phyloP scores from a whole-genome alignment of 2,113 vertebrate genomes.

The Hypocryptadius cinnamomeus region DNA sequence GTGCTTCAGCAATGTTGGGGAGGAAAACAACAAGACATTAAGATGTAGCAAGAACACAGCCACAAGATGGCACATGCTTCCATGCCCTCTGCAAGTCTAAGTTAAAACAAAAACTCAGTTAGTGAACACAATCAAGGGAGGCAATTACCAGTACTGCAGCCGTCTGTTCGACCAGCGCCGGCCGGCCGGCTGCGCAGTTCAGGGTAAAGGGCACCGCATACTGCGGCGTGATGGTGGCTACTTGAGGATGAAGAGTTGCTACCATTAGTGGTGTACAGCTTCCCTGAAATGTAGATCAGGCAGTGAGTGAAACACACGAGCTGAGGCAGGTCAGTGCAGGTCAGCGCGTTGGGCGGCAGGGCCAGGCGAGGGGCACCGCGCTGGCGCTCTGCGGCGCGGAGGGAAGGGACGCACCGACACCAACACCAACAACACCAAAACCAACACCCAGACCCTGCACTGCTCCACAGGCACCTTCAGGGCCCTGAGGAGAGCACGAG shows the following conservation, averaged over 20 bases:
- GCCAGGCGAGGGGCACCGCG: conserved; percentile 48
- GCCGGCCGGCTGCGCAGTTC: conserved; percentile 92
- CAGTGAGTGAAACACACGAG: conserved; percentile 79
- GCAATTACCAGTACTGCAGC: conserved; percentile 99
- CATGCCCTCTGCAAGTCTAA: conserved; percentile 78
- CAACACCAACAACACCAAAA: background rate
- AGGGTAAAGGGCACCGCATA: conserved; percentile 95
- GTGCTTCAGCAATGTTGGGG: conserved; percentile 70
- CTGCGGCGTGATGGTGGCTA: conserved; percentile 95
- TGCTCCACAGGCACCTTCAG: background rate
- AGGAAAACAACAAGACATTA: conserved; percentile 72
- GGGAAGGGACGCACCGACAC: background rate
- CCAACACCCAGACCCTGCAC: background rate
- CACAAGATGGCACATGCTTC: conserved; percentile 81
- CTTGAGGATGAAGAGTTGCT: conserved; percentile 97
- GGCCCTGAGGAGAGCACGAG: background rate
- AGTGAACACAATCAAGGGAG: conserved; percentile 79
- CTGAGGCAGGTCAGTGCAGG: conserved; percentile 60
- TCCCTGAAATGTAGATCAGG: conserved; percentile 90
- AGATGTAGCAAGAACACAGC: conserved; percentile 79
- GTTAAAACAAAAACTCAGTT: conserved; percentile 75
- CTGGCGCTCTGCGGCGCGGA: background rate
- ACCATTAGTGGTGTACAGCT: conserved; percentile 99
- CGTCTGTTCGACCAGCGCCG: conserved; percentile 97
- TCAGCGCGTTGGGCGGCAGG: background rate